These are phyloP conservation scores for Semaprochilodus insignis DNA, from an alignment of 2,797 vertebrate genomes.

Conservation along the genomic window DNA sequence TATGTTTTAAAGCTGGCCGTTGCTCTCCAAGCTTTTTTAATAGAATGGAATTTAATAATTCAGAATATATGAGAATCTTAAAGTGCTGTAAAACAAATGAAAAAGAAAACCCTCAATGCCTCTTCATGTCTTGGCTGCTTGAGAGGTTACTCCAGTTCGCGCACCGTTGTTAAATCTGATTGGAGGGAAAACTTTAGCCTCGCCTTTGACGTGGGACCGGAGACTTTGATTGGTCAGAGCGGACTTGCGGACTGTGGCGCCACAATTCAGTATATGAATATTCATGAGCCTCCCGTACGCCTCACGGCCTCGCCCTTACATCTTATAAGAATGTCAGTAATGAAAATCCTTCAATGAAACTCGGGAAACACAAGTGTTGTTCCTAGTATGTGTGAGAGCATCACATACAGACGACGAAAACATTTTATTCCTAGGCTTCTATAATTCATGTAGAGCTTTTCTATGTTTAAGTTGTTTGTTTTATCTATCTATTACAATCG, in stretches of 20 bases:
- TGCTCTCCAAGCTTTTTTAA: no score
- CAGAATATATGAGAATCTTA: no score
- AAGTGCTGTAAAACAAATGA: no score
- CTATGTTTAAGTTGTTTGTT: no score
- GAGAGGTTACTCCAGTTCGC: background rate
- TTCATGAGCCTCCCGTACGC: background rate
- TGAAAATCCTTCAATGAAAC: background rate
- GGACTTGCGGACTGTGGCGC: background rate
- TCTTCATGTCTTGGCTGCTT: no score
- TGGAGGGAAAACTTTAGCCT: background rate
- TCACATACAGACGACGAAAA: background rate
- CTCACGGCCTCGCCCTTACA: background rate
- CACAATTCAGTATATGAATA: constrained; percentile 5
- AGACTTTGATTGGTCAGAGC: background rate
- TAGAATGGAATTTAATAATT: no score
- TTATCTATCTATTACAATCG: no score
- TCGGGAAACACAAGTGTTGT: background rate
- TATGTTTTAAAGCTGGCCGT: no score
- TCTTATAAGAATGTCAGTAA: background rate
- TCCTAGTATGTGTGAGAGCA: background rate
- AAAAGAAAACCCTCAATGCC: no score
- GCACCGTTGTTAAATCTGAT: background rate
- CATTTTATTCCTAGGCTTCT: no score
- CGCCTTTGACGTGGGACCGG: background rate
- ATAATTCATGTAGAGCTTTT: no score